phyloP scores from a whole-genome alignment of 2,888 invertebrate species.

The Temnothorax ravouxi region DNA sequence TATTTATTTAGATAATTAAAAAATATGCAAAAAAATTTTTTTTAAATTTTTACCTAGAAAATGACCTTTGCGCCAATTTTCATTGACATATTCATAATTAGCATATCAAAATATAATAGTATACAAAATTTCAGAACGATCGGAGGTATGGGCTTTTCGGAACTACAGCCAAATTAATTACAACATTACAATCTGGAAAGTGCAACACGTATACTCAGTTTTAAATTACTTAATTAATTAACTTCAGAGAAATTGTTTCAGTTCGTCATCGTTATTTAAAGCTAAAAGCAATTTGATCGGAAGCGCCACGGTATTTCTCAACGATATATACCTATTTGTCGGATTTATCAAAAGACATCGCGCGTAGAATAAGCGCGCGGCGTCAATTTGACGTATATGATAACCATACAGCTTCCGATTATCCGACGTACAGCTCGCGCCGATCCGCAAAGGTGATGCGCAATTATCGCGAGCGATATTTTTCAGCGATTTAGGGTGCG shows the following conservation, averaged over 20 bases:
- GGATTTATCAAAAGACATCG: not conserved
- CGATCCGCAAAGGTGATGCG: not conserved
- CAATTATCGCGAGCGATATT: constrained; percentile 8
- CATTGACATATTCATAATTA: too few species aligned
- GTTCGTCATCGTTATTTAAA: not conserved
- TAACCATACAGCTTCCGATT: not conserved
- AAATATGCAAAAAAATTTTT: too few species aligned
- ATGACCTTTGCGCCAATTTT: too few species aligned
- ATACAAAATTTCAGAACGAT: too few species aligned
- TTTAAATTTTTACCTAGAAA: too few species aligned
- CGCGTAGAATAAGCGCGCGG: not conserved
- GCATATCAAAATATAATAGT: too few species aligned
- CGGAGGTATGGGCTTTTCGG: too few species aligned
- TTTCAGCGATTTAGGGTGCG: constrained; percentile 15
- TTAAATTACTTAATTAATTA: too few species aligned
- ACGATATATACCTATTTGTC: not conserved
- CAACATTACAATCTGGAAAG: not conserved
- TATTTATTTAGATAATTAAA: too few species aligned
- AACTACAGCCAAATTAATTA: too few species aligned
- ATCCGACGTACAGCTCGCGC: not conserved
- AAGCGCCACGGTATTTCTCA: not conserved
- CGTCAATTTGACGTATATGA: not conserved
- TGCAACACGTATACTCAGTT: too few species aligned
- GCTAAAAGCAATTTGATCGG: not conserved
- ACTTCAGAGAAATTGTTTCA: not conserved